Evolutionary conservation across 64 coral and sea anemone genomes (phyloP), one percentile per base, ranked within the genome.

Genomic region (Porites australiensis): DNA sequence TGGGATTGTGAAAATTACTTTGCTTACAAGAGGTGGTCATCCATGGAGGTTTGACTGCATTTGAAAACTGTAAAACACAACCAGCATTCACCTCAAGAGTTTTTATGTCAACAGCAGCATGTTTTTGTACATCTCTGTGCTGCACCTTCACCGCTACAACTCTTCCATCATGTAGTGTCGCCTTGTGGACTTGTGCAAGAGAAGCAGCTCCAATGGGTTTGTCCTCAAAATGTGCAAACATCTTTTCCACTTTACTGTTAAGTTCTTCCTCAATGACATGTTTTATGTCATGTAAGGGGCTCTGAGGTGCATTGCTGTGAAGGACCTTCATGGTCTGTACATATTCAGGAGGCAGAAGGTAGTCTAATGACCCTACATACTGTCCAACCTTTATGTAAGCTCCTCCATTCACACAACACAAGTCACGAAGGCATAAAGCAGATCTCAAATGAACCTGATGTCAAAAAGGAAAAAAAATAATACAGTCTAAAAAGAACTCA

Each of bases 101-200:
- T 20, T 86, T 81, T 13, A 95, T 95, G 82, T 98, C 96, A 61
- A 87, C 91, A 77, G 94, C 63, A 65, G 93, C 87, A 95, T 98
- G 94, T 65, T 95, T 94, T 82, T 98, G 96, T 43, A 98, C 90
- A 91, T 98, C 94, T 37, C 88, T 92, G 48, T 98, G 94, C 18
- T 98, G 96, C 52, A 98, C 96, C 61, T 98, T 98, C 3, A 98
- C 96, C 57, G 96, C 96, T 8, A 98, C 96, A 76, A 88, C 54
- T 88, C 88, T 89, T 8, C 96, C 96, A 96, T 98, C 94, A 82
- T 96, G 94, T 50, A 96, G 51, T 50, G 83, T 88, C 21, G 98
- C 98, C 89, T 94, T 99, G 72, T 99, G 98, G 20, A 99, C 98
- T 83, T 99, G 98, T 57, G 98, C 98, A 14, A 99, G 87, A n/a